Conservation (phyloP, 2,888 invertebrate genomes). For the Hirtodrosophila histrioides region DNA sequence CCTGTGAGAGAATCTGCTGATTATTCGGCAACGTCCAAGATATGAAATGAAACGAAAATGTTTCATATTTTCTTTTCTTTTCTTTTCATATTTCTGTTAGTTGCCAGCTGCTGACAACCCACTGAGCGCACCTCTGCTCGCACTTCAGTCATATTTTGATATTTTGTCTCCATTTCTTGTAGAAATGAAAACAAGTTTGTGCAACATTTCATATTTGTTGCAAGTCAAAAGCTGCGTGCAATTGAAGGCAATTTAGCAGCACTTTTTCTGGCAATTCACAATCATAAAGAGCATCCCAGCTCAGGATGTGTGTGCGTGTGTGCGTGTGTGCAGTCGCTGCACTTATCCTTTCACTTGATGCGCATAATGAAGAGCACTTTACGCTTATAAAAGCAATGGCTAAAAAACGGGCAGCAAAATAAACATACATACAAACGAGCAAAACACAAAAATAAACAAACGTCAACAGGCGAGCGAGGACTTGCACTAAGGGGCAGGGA, state of each 20-base stretch:
- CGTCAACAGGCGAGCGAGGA: constrained; percentile 36
- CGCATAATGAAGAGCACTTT: constrained; percentile 82
- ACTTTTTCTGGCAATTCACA: constrained; percentile 51
- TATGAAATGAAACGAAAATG: constrained; percentile 24
- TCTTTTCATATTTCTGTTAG: constrained; percentile 3
- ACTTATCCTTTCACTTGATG: constrained; percentile 82
- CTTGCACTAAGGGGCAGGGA: constrained; percentile 30
- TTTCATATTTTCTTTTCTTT: constrained; percentile 11
- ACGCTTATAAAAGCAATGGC: constrained; percentile 74
- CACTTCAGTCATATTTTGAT: constrained; percentile 7
- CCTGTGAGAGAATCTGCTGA: too few species aligned
- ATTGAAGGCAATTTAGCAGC: constrained; percentile 64
- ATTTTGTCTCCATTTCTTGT: constrained; percentile 27
- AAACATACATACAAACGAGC: constrained; percentile 39
- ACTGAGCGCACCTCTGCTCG: constrained; percentile 4
- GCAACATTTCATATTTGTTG: constrained; percentile 26
- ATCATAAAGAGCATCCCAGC: constrained; percentile 54
- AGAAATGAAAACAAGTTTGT: constrained; percentile 41
- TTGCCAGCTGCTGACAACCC: constrained; percentile 9
- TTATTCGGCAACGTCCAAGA: neutral
- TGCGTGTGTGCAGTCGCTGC: constrained; percentile 57
- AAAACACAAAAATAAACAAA: constrained; percentile 31
- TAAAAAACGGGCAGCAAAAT: constrained; percentile 60
- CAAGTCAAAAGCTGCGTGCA: constrained; percentile 33
- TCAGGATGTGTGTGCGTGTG: constrained; percentile 19